Percentiles rank a stretch among this genome's conserved stretches.
phyloP scores from a whole-genome alignment of 2,797 vertebrate species.

The Carduelis carduelis region DNA sequence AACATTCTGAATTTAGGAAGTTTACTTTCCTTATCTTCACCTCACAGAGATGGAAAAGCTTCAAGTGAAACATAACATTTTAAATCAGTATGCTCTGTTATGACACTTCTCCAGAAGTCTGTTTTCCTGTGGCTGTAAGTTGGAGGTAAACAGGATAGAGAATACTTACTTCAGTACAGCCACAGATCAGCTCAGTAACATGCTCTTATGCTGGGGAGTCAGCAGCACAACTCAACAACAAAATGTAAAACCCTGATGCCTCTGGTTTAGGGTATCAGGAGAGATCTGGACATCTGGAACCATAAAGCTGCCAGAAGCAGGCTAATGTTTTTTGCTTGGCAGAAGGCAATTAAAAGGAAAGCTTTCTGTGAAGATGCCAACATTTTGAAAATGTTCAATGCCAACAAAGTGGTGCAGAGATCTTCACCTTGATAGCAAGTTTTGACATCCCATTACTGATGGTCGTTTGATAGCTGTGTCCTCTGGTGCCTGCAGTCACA shows the following conservation, averaged over 20 bases:
- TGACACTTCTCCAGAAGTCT: not conserved
- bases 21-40: not conserved
- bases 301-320: slow-evolving; percentile 28
- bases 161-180: not conserved
- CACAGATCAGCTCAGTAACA: not conserved
- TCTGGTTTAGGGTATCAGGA: not conserved
- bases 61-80: not conserved
- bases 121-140: not conserved
- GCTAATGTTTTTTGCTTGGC: slow-evolving; percentile 15
- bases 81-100: not conserved
- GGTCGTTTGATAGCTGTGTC: not conserved
- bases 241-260: not conserved
- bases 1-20: not conserved
- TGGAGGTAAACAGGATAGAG: not conserved
- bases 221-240: not conserved
- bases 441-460: not conserved
- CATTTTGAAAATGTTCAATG: not conserved
- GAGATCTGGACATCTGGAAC: slow-evolving; percentile 48
- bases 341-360: slow-evolving; percentile 16
- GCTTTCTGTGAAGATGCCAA: not conserved
- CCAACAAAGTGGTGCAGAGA: not conserved
- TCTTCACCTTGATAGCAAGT: not conserved
- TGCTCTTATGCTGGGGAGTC: not conserved
- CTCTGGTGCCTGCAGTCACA: not conserved
- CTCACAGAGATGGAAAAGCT: not conserved